Evolutionary conservation across 1,140 invertebrate genomes (phyloP), one percentile per base, ranked within the genome.

Genomic region (Delia radicum): DNA sequence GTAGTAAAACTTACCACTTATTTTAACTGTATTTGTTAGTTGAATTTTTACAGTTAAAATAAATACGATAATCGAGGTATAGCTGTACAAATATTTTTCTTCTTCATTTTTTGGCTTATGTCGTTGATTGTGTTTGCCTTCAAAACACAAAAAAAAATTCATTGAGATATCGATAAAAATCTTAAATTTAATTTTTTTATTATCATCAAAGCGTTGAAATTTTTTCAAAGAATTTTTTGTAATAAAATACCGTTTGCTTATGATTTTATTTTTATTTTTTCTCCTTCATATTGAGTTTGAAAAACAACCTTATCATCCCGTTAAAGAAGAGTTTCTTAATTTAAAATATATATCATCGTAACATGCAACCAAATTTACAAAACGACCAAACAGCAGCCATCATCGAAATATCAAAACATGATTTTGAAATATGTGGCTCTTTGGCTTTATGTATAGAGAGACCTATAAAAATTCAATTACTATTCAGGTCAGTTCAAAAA

Each of bases 141-240:
- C 12, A 42, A 42, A 55, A 2, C 18, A 21, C 10, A 55, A n/a
- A 3, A 65, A 65, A 27, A 65, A 65, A 15, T 65, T 65, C 62
- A 31, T 65, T 65, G 62, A 69, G 29, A 33, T 69, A 33, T 69
- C 29, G 65, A 69, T 69, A 69, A 69, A 69, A 69, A 69, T 69
- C 65, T 21, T 8, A 24, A 69, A 33, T 55, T 69, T 69, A 69
- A 69, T 69, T 69, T 69, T n/a, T 69, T 69, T 69, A 33, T 69
- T 69, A 69, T 69, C 65, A 69, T 69, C n/a, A 69, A 69, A 69
- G 65, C 65, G 65, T 69, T 69, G 65, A 69, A 69, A 69, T 33
- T 69, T 31, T 69, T 69, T 69, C 29, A 69, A 69, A 69, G 65
- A 69, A 69, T 33, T 69, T 69, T 69, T 69, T 69, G 65, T 69